Base-by-base conservation (phyloP, 2,113 vertebrate species). In the Coptodon bakossiorum region DNA sequence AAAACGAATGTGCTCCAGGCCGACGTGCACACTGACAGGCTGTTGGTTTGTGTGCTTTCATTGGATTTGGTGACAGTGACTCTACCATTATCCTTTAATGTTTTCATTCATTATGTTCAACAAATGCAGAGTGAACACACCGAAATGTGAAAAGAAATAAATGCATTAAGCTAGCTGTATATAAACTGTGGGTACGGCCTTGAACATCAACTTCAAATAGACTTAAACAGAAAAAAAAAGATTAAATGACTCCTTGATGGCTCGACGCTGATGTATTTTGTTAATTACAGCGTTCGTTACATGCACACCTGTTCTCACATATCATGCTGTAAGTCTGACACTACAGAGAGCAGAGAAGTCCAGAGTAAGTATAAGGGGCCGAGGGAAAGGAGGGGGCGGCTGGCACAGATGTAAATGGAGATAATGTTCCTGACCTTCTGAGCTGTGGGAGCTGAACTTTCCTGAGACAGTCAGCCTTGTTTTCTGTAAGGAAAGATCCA, bases 401-500 rank as follows among this genome's bases (percentile, higher is more conserved):
- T 92, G 93, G 92, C 91, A 88, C 29, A 90, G 90, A 90, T 82
- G 90, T 90, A 93, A 93, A 91, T 88, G 90, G 86, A 90, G 92
- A 82, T 92, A 95, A 93, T 93, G 94, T 94, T 91, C 84, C 90
- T 94, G 93, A 95, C 95, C 95, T 95, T 95, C 88, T 91, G 91
- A 91, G 91, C 91, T 90, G 91, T 93, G 95, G 92, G 93, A 94
- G 91, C 91, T 94, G 92, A 94, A 93, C 95, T 90, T 95, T 90
- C 86, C 85, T n/a, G 66, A 89, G 84, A 84, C 87, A 87, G 84
- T 83, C 92, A 40, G 87, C 79, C 80, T 87, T 48, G 87, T 84
- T 91, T 82, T 92, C 68, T 89, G 93, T 86, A 78, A 93, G 91
- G 85, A 91, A 92, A 93, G 89, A 91, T 76, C 76, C 91, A 89